Base-by-base conservation (phyloP, 2,797 vertebrate genomes). In the Bufotes viridis region DNA sequence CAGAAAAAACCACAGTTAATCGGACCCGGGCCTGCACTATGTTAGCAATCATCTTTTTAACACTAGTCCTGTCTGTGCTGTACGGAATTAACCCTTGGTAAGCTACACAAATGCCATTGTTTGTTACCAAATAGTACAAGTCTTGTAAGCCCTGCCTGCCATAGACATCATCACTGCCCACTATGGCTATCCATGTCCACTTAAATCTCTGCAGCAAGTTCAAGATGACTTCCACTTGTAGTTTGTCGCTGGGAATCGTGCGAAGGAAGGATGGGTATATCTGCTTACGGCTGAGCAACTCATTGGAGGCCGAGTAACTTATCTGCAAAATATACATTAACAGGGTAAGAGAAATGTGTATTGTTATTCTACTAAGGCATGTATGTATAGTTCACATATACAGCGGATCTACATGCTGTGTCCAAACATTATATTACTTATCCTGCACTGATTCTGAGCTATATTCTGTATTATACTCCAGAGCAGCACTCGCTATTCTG, bases 141-240 rank as follows among this genome's bases (percentile, higher is more conserved):
- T 93, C 70, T 0, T 90, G 88, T 0, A 91, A 18, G 0, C 95
- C 93, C 0, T 94, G 90, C 17, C 53, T 90, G 55, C 97, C 95
- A 0, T 96, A 96, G 79, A 89, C 79, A 0, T 95, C 91, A 0
- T 94, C 82, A 0, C 93, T 95, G 90, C 94, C 91, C 7, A 97
- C 90, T 76, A 96, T 92, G 0, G 94, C 95, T 1, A 98, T 93
- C 97, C 97, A 98, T 0, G 90, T 93, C 97, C 97, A 98, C 0
- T 91, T 18, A 0, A 97, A 97, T 17, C 78, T 90, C 87, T 80
- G 85, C 65, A 97, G 81, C 78, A 97, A 92, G 34, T 51, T 90
- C 78, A 95, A 84, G 11, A 97, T 94, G 29, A 94, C 92, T 24
- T 95, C 90, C n/a, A 96, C 95, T 15, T 95, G 91, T 57, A 94